phyloP scores from a whole-genome alignment of 2,797 vertebrate genomes.

The Chiroxiphia lanceolata region DNA sequence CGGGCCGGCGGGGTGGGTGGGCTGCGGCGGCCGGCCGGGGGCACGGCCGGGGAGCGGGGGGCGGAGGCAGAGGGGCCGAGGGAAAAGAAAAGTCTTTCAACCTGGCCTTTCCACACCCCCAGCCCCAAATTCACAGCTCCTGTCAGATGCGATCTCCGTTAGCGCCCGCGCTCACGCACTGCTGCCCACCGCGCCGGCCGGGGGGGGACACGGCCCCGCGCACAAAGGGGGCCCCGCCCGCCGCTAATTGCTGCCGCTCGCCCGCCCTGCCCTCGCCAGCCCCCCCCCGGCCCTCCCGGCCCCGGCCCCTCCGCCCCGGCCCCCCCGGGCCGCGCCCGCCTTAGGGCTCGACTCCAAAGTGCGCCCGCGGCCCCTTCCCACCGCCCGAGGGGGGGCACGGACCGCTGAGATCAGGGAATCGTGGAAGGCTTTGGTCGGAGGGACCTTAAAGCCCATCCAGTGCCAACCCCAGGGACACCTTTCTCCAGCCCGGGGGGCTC shows the following conservation, averaged over 20 bases:
- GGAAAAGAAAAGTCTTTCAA: constrained; percentile 28
- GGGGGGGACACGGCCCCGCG: background rate
- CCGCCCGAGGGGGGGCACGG: background rate
- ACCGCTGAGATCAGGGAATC: accelerated
- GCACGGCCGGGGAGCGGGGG: background rate
- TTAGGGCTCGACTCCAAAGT: constrained; percentile 22
- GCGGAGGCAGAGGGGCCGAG: background rate
- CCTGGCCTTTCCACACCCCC: background rate
- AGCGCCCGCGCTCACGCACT: constrained; percentile 32
- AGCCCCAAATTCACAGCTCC: constrained; percentile 60
- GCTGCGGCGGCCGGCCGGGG: background rate
- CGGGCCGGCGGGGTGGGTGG: constrained; percentile 9
- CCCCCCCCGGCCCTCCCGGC: background rate
- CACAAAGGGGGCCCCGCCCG: constrained; percentile 2
- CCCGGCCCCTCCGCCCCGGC: background rate
- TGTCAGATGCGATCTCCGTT: constrained; percentile 50
- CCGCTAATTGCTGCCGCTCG: constrained; percentile 57
- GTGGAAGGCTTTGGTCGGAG: background rate
- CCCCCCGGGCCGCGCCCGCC: background rate
- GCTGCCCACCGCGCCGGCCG: background rate
- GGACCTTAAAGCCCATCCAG: background rate
- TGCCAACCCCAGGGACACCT: background rate
- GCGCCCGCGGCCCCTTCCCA: background rate
- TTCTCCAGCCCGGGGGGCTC: background rate
- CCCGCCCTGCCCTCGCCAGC: background rate